Percentiles rank a stretch among this genome's conserved stretches.
These are phyloP conservation scores for Schlechtendalia chinensis DNA, from an alignment of 1,140 invertebrate genomes.

Conservation along the genomic window DNA sequence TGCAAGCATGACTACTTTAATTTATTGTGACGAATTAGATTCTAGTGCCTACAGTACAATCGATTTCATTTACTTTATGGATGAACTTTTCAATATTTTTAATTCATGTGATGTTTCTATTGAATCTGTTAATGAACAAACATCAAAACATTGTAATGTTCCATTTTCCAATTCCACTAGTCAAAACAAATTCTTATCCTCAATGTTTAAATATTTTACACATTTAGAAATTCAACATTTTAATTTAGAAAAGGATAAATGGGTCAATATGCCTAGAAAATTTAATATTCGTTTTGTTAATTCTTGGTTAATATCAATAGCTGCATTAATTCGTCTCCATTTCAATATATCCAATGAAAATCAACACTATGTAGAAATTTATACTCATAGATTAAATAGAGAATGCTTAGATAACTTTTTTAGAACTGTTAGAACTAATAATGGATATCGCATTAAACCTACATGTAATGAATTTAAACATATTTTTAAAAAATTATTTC, in stretches of 20 bases:
- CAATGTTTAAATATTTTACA: not conserved
- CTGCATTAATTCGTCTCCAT: not conserved
- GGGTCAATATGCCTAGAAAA: not conserved
- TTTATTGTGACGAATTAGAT: not conserved
- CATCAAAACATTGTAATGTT: not conserved
- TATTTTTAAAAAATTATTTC: not conserved
- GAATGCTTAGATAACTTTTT: not conserved
- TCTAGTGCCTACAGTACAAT: not conserved
- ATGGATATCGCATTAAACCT: not conserved
- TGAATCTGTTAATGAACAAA: not conserved
- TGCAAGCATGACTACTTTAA: not conserved
- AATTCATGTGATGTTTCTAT: not conserved
- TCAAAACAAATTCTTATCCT: not conserved
- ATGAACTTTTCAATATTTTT: not conserved
- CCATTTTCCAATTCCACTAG: not conserved
- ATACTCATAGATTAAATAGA: not conserved
- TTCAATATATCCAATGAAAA: not conserved
- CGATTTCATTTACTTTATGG: not conserved
- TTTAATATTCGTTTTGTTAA: not conserved
- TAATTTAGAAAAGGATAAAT: not conserved
- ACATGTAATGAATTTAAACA: not conserved
- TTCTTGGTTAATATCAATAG: not conserved
- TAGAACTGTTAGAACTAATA: not conserved
- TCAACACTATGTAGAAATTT: not conserved
- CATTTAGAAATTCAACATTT: not conserved